Evolutionary conservation across 2,113 vertebrate species (phyloP), one percentile per base, ranked within the genome.

Genomic region (Ardeotis arabs): DNA sequence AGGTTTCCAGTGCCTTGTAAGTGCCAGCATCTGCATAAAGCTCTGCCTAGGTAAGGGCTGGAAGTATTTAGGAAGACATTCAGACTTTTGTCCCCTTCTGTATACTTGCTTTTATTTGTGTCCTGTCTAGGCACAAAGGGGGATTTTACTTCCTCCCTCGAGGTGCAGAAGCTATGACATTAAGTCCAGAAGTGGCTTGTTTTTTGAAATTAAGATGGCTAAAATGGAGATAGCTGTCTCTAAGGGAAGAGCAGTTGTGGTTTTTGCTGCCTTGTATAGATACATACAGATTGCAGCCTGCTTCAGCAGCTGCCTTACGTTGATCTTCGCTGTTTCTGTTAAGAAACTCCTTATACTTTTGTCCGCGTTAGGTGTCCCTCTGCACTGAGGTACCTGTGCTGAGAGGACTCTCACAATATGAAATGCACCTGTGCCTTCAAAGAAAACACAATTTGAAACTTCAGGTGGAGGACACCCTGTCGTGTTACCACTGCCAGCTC

Each of bases 341-440:
- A 67, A 35, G 55, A 92, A 84, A 28, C 39, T 90, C 70, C 27
- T 78, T 35, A n/a, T 18, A 63, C 67, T 84, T 86, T 58, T 88
- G 16, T 45, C 52, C 3, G 3, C 47, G 29, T 31, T 62, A 27
- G 18, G 21, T 12, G 24, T 16, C 10, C 35, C n/a, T 60, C 56
- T 85, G 50, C 60, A 13, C 20, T 25, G 55, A 56, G 47, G 28
- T 41, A 10, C 39, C 22, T 69, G 53, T 41, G 45, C 69, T 7
- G 4, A 67, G 66, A 50, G 35, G 55, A 31, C 35, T 76, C 49
- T 66, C 29, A 4, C 35, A 29, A 47, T 25, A n/a, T 0, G 11
- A 75, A 79, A 45, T 12, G 6, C 4, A 3, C 69, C 74, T 41
- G 12, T 53, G 21, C 29, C 44, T 53, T 50, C 35, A 70, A 5